Evolutionary conservation across 2,888 invertebrate species (phyloP), one percentile per base, ranked within the genome.

Genomic region (Glaucopsyche alexis): DNA sequence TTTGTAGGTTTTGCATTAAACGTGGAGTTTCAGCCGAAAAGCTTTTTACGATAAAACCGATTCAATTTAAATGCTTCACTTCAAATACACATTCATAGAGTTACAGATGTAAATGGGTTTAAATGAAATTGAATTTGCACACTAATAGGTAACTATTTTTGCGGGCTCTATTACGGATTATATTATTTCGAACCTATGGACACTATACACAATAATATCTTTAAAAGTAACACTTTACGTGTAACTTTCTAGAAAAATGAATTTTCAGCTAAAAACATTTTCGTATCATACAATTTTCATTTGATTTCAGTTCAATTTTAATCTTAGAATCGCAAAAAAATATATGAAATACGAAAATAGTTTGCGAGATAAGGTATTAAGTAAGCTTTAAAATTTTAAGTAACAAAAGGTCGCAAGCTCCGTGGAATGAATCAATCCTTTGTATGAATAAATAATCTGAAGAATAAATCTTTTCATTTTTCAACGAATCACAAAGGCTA

Each of bases 381-480:
- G 3, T 29, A 16, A 60, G 47, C 67, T 29, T 69, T 69, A 69
- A 47, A 49, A 49, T 49, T 67, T 69, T 47, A 69, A 69, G 29
- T 47, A 49, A 69, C 69, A 69, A 69, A 69, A 69, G 47, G 49
- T 69, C 69, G 16, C 66, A 45, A 60, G 45, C 66, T 66, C 16
- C n/a, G n/a, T 29, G 19, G 67, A 67, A 67, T 67, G 47, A 67
- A 67, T 67, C 67, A 67, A 67, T 67, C 67, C 47, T 67, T 67
- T 67, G 47, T 45, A 11, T 13, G 45, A 67, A 16, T 67, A 67
- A 67, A 47, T 47, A 67, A 67, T 49, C 45, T 47, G 45, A 19
- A 69, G 49, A 47, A 69, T 69, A 49, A 69, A 69, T 69, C 19
- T 69, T 69, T 69, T 69, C 49, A 69, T 47, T 69, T 69, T 49